Evolutionary conservation across 1,140 invertebrate genomes (phyloP).

Genomic region (Babylonia areolata): DNA sequence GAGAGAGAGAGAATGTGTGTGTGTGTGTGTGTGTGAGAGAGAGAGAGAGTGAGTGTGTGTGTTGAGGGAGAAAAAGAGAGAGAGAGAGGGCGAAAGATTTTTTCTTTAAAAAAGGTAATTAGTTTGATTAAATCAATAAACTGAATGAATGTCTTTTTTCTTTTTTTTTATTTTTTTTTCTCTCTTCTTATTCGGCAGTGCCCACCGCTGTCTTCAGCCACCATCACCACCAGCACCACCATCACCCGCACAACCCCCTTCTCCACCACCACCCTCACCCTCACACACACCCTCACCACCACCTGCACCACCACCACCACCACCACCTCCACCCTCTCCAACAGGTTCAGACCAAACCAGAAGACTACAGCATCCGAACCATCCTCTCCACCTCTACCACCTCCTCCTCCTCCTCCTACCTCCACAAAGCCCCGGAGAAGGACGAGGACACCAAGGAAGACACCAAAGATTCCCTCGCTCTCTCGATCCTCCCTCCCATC

Average conservation of each 20-base stretch:
- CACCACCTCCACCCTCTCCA: neutral
- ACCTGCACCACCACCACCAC: neutral
- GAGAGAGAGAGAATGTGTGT: no score
- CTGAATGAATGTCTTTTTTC: neutral
- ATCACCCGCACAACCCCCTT: neutral
- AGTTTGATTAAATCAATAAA: no score
- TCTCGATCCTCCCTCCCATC: neutral
- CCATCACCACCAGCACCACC: neutral
- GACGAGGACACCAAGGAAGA: neutral
- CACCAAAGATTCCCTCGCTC: neutral
- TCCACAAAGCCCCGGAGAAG: neutral
- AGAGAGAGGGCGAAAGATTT: no score
- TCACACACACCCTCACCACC: neutral
- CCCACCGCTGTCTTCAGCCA: neutral
- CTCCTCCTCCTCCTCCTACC: neutral
- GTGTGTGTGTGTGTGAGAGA: no score
- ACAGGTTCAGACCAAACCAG: neutral
- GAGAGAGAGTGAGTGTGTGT: no score
- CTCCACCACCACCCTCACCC: neutral
- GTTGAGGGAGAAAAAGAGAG: no score
- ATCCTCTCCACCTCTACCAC: neutral
- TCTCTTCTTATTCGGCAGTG: neutral
- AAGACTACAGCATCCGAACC: constrained; percentile 8
- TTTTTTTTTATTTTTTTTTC: neutral
- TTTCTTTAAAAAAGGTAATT: no score